A percentile compares a stretch with the other conserved stretches of the same genome.
Evolutionary conservation across 1,140 invertebrate genomes (phyloP).

Genomic region (Odontomachus brunneus): DNA sequence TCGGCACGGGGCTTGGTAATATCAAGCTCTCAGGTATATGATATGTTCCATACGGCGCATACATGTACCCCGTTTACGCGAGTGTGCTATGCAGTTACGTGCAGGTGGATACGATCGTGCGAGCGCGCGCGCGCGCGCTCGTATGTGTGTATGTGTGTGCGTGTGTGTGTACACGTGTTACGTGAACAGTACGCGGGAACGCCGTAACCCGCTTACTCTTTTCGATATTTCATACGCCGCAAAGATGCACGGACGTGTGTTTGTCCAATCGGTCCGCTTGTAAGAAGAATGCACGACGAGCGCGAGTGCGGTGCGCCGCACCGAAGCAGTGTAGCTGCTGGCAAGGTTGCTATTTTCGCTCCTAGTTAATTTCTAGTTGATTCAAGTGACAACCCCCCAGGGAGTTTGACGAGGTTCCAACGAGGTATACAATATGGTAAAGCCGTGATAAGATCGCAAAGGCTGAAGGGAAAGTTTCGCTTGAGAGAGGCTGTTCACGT

Average conservation of each 20-base stretch:
- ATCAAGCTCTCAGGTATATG: conserved; percentile 77
- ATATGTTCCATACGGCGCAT: conserved; percentile 73
- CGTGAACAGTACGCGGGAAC: conserved; percentile 17
- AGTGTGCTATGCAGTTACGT: conserved; percentile 44
- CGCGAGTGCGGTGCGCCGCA: not conserved
- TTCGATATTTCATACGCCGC: conserved; percentile 47
- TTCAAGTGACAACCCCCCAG: too few relatives aligned
- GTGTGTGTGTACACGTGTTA: conserved; percentile 51
- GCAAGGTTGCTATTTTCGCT: not conserved
- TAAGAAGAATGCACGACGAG: not conserved
- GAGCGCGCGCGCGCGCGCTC: too few relatives aligned
- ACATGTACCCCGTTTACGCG: conserved; percentile 47
- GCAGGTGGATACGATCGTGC: conserved; percentile 35
- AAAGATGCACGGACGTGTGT: conserved; percentile 2
- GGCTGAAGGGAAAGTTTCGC: too few relatives aligned
- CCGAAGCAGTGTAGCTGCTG: not conserved
- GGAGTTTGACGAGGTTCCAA: too few relatives aligned
- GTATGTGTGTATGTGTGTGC: conserved; percentile 21
- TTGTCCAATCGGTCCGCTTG: conserved; percentile 33
- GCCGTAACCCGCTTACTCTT: conserved; percentile 37
- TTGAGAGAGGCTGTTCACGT: too few relatives aligned
- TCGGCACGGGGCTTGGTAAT: conserved; percentile 78
- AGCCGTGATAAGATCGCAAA: too few relatives aligned
- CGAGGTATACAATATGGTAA: too few relatives aligned
- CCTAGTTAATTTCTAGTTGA: too few relatives aligned